phyloP scores from a whole-genome alignment of 2,888 invertebrate species.

The Pammene aurita region DNA sequence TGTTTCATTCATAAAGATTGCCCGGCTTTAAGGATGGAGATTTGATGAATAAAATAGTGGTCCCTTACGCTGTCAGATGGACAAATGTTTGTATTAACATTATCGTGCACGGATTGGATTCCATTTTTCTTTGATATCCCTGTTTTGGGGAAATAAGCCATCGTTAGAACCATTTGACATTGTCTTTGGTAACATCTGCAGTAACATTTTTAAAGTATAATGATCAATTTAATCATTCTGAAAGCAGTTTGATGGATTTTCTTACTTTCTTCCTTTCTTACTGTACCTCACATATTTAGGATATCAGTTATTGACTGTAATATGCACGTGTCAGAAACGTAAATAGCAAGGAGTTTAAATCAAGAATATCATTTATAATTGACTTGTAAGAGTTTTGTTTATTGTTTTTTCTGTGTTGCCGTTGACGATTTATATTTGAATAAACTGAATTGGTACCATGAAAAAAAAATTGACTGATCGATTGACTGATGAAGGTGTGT shows the following conservation, averaged over 20 bases:
- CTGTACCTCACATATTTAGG: too few relatives aligned
- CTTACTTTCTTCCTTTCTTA: too few relatives aligned
- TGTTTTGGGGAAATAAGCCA: conserved; percentile 32
- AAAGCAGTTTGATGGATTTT: background rate
- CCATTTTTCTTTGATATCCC: conserved; percentile 41
- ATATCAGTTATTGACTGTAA: too few relatives aligned
- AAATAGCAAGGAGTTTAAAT: too few relatives aligned
- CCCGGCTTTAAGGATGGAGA: conserved; percentile 70
- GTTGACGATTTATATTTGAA: too few relatives aligned
- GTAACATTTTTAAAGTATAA: conserved; percentile 6
- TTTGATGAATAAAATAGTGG: conserved; percentile 73
- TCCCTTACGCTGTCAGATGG: conserved; percentile 64
- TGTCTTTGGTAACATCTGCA: conserved; percentile 32
- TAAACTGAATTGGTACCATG: too few relatives aligned
- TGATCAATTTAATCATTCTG: background rate
- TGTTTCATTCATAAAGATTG: conserved; percentile 79
- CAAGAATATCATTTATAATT: too few relatives aligned
- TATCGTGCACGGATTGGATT: conserved; percentile 47
- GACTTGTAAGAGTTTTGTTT: too few relatives aligned
- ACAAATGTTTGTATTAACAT: conserved; percentile 60
- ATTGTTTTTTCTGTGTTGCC: too few relatives aligned
- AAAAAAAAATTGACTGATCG: too few relatives aligned
- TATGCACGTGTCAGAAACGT: too few relatives aligned
- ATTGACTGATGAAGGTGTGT: too few relatives aligned
- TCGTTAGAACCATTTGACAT: conserved; percentile 38